Percentiles rank a stretch among this genome's conserved stretches.
Conservation (phyloP, 2,888 invertebrate genomes). For the Volucella inflata region DNA sequence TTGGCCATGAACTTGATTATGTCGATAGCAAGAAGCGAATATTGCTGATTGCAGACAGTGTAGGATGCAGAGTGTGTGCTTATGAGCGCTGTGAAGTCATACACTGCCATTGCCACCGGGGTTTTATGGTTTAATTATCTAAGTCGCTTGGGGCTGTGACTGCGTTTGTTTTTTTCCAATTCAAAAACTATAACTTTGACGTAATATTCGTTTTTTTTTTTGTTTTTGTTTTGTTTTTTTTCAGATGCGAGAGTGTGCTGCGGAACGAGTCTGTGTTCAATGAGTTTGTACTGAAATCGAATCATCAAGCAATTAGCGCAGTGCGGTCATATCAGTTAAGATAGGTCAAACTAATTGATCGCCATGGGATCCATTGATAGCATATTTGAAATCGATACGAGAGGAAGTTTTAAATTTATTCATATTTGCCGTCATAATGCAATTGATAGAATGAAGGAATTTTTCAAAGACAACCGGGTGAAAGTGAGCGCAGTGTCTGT, state of each 20-base stretch:
- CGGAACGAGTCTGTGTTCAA: not conserved
- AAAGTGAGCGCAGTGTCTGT: too few relatives aligned
- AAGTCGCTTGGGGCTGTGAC: not conserved
- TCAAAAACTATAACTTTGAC: not conserved
- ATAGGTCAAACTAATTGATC: slow-evolving; percentile 65
- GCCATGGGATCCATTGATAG: slow-evolving; percentile 7
- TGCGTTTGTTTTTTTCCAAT: not conserved
- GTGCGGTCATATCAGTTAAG: slow-evolving; percentile 37
- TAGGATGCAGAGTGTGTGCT: slow-evolving; percentile 17
- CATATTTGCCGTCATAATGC: not conserved
- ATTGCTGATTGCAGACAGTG: slow-evolving; percentile 10
- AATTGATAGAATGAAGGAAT: too few relatives aligned
- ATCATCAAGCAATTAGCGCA: slow-evolving; percentile 41
- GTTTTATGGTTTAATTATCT: slow-evolving; percentile 23
- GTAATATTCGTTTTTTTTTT: too few relatives aligned
- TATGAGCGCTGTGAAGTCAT: not conserved
- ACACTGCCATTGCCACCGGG: not conserved
- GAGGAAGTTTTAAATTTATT: not conserved
- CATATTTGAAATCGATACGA: slow-evolving; percentile 33
- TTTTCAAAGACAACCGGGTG: too few relatives aligned
- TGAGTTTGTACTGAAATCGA: slow-evolving; percentile 23
- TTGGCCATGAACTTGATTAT: slow-evolving; percentile 65
- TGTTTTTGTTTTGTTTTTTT: too few relatives aligned
- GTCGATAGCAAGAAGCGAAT: slow-evolving; percentile 21
- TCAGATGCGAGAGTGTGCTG: too few relatives aligned